Evolutionary conservation across 2,888 invertebrate genomes (phyloP).

Genomic region (Archaeoteleia sp.): DNA sequence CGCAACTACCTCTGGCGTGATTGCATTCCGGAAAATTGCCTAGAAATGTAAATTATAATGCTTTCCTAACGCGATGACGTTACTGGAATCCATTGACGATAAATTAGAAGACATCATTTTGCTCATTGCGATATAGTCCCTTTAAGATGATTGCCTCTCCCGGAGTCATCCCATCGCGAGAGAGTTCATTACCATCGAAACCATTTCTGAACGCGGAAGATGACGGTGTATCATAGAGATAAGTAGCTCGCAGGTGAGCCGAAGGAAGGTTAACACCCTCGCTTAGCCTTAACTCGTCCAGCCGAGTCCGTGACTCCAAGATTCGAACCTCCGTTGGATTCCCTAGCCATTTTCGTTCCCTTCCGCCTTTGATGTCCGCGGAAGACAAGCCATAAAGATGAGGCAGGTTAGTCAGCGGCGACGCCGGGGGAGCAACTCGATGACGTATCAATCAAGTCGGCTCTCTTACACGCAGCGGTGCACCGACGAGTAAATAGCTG

Average conservation of each 20-base stretch:
- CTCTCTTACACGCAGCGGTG: not conserved
- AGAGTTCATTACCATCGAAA: conserved; percentile 19
- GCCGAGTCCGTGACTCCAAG: conserved; percentile 62
- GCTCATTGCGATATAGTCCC: no score
- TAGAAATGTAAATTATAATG: no score
- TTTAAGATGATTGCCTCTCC: no score
- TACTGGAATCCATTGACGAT: no score
- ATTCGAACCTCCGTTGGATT: conserved; percentile 47
- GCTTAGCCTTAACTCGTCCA: conserved; percentile 63
- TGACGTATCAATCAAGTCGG: conserved; percentile 36
- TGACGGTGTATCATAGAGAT: conserved; percentile 59
- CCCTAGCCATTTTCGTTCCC: conserved; percentile 49
- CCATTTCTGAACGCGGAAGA: conserved; percentile 56
- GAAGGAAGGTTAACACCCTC: conserved; percentile 68
- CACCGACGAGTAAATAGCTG: no score
- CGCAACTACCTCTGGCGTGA: no score
- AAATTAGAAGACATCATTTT: no score
- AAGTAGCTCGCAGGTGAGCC: conserved; percentile 62
- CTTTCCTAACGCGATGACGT: no score
- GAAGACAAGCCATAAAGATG: conserved; percentile 10
- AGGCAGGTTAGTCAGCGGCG: conserved; percentile 21
- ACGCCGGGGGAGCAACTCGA: conserved; percentile 11
- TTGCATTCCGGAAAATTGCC: no score
- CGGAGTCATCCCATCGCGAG: no score
- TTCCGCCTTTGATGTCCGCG: conserved; percentile 47